A percentile compares a stretch with the other conserved stretches of the same genome.
These are phyloP conservation scores for Pagrus major DNA, from an alignment of 2,113 vertebrate genomes.

Conservation along the genomic window DNA sequence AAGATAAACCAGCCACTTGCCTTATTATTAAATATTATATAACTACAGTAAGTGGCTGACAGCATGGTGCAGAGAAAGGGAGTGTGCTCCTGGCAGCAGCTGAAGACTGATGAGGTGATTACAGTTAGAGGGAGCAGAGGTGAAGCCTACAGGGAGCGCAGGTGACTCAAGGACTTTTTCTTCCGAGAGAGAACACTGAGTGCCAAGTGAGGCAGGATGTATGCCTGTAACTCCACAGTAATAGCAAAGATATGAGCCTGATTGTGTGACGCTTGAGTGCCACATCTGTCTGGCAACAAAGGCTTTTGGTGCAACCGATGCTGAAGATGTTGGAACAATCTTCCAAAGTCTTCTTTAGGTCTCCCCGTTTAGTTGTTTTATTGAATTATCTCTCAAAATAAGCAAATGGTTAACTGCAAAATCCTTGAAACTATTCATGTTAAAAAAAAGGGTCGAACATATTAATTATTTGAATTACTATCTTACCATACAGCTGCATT, in stretches of 20 bases:
- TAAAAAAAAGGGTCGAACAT: neutral
- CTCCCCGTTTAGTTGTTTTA: neutral
- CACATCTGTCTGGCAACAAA: neutral
- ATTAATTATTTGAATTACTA: neutral
- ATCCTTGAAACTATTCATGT: neutral
- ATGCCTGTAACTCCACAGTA: constrained; percentile 11
- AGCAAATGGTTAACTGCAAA: neutral
- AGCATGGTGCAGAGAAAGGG: constrained; percentile 20
- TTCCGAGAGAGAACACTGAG: constrained; percentile 40
- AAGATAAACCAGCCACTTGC: constrained; percentile 8
- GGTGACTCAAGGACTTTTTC: constrained; percentile 67
- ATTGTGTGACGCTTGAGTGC: neutral
- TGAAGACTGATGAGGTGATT: constrained; percentile 67
- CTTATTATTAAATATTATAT: constrained; percentile 12
- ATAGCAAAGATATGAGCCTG: constrained; percentile 1
- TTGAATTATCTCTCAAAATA: neutral
- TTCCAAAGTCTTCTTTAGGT: neutral
- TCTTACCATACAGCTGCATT: neutral
- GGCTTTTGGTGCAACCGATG: neutral
- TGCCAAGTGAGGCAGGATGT: constrained; percentile 22
- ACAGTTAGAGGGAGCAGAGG: constrained; percentile 59
- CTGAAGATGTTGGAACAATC: neutral
- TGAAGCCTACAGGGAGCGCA: constrained; percentile 56
- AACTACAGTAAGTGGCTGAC: constrained; percentile 22
- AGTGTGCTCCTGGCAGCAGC: constrained; percentile 27